Conservation (phyloP, 1,140 invertebrate genomes). For the Galendromus occidentalis region DNA sequence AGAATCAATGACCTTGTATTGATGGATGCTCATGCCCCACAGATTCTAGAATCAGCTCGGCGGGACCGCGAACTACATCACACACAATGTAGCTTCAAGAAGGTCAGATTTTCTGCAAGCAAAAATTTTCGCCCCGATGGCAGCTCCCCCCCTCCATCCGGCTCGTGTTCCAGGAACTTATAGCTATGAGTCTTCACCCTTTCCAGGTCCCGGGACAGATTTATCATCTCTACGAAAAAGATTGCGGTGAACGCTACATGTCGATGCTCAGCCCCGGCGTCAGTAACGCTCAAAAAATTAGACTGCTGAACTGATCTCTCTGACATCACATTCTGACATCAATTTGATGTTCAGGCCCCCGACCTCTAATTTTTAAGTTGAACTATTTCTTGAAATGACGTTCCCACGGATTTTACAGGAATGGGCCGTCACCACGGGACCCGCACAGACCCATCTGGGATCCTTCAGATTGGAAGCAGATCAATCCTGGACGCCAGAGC, state of each 20-base stretch:
- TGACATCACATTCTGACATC: background rate
- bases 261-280: background rate
- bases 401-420: background rate
- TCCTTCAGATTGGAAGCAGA: background rate
- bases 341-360: background rate
- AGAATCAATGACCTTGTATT: background rate
- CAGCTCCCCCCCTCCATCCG: background rate
- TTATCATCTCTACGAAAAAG: constrained; percentile 3
- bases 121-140: background rate
- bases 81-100: background rate
- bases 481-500: background rate
- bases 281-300: background rate
- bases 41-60: background rate
- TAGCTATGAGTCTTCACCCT: background rate
- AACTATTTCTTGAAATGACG: background rate
- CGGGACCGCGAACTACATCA: background rate
- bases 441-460: background rate
- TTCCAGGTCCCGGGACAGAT: background rate
- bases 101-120: too few species aligned
- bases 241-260: background rate
- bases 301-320: background rate
- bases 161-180: background rate
- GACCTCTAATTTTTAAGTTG: background rate
- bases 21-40: background rate
- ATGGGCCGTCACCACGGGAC: background rate